Evolutionary conservation across 2,888 invertebrate genomes (phyloP).

Genomic region (Notodonta ziczac): DNA sequence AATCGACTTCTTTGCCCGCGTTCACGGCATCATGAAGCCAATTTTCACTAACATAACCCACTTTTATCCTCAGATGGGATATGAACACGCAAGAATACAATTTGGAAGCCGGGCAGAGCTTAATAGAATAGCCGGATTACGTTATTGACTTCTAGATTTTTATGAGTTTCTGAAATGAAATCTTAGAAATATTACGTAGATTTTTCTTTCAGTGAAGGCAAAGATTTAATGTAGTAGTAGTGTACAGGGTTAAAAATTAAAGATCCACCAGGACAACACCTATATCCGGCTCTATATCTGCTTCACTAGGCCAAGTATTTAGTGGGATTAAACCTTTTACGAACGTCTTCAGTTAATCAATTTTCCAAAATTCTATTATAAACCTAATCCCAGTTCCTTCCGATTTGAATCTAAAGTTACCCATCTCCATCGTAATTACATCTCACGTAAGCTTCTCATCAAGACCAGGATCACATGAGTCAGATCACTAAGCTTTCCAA

Average conservation of each 20-base stretch:
- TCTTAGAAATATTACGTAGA: not conserved
- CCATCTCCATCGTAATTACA: not conserved
- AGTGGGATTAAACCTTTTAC: too few relatives aligned
- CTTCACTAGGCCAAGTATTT: too few relatives aligned
- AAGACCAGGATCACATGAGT: not conserved
- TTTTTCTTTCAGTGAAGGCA: too few relatives aligned
- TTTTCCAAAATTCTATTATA: too few relatives aligned
- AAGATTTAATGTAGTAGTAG: too few relatives aligned
- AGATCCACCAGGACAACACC: too few relatives aligned
- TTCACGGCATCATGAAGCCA: constrained; percentile 9
- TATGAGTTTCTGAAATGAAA: not conserved
- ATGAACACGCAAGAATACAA: constrained; percentile 28
- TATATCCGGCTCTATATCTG: too few relatives aligned
- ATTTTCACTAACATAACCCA: constrained; percentile 9
- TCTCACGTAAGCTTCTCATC: not conserved
- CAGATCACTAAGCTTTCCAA: not conserved
- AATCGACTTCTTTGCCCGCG: not conserved
- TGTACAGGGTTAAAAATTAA: too few relatives aligned
- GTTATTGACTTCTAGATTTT: constrained; percentile 8
- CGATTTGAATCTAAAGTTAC: too few relatives aligned
- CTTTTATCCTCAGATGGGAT: constrained; percentile 7
- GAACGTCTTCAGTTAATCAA: too few relatives aligned
- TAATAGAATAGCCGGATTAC: constrained; percentile 24
- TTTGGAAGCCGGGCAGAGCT: constrained; percentile 19
- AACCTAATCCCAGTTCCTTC: too few relatives aligned